Conservation (phyloP, 1,140 invertebrate species). For the Acromyrmex charruanus region DNA sequence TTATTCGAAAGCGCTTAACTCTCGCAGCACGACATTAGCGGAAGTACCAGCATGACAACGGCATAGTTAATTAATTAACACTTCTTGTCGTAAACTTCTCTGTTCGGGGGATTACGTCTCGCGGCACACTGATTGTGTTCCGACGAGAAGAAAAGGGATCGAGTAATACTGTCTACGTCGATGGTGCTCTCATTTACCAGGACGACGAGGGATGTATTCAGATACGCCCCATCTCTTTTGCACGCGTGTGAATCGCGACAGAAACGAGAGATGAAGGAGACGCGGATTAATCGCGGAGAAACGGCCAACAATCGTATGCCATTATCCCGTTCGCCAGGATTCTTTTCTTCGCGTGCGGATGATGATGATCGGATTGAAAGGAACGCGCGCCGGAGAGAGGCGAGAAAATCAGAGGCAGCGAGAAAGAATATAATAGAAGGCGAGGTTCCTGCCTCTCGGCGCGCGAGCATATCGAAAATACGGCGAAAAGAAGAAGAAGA, state of each 20-base stretch:
- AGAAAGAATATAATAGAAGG: conserved; percentile 18
- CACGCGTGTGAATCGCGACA: conserved; percentile 60
- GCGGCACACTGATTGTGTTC: conserved; percentile 31
- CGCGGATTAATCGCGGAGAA: conserved; percentile 68
- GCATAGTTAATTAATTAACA: conserved; percentile 59
- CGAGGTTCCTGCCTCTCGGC: background rate
- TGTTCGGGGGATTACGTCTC: conserved; percentile 26
- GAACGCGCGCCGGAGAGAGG: background rate
- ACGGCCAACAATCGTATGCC: conserved; percentile 70
- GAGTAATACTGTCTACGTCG: conserved; percentile 37
- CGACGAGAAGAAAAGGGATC: conserved; percentile 34
- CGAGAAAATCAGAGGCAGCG: conserved; percentile 24
- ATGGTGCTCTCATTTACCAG: conserved; percentile 39
- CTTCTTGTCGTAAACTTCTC: conserved; percentile 42
- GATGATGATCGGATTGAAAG: conserved; percentile 35
- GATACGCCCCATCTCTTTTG: conserved; percentile 11
- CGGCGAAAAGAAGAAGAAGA: background rate
- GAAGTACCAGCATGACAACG: conserved; percentile 18
- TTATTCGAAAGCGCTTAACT: conserved; percentile 38
- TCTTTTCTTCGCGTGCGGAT: conserved; percentile 29
- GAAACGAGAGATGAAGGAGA: background rate
- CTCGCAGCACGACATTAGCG: conserved; percentile 2
- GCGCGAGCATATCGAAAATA: conserved; percentile 28
- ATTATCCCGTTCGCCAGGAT: conserved; percentile 50
- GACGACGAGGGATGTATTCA: conserved; percentile 7